phyloP scores from a whole-genome alignment of 2,888 invertebrate species.

The Temnothorax ravouxi region DNA sequence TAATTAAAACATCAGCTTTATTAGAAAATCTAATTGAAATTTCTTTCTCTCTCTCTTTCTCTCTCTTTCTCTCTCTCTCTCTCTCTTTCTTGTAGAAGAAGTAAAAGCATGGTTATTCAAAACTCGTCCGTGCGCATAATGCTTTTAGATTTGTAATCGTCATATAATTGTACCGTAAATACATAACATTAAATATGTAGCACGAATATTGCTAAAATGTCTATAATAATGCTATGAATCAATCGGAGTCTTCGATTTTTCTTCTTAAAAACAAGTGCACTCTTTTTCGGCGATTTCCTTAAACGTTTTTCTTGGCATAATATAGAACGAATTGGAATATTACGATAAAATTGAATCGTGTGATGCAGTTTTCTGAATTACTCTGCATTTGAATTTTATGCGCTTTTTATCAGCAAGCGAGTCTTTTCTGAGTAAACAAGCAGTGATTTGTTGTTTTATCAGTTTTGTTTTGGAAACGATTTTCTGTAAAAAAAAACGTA shows the following conservation, averaged over 20 bases:
- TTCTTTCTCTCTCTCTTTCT: not conserved
- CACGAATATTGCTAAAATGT: not conserved
- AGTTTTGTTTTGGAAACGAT: not conserved
- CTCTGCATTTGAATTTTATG: slow-evolving; percentile 12
- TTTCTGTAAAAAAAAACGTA: not conserved
- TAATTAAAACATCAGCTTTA: not conserved
- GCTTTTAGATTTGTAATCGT: not conserved
- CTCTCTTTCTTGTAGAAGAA: not conserved
- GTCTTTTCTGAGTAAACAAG: not conserved
- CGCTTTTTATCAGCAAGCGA: not conserved
- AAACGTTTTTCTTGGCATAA: slow-evolving; percentile 45
- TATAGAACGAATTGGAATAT: slow-evolving; percentile 60
- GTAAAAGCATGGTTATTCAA: not conserved
- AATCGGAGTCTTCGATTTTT: not conserved
- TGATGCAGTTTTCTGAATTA: slow-evolving; percentile 59
- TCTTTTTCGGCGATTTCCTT: slow-evolving; percentile 4
- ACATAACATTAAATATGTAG: not conserved
- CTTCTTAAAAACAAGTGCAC: not conserved
- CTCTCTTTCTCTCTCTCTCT: no score
- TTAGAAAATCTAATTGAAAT: not conserved
- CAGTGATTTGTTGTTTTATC: not conserved
- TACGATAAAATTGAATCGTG: slow-evolving; percentile 68
- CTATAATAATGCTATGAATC: not conserved
- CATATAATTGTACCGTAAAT: not conserved
- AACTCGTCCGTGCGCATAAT: not conserved